A percentile compares a stretch with the other conserved stretches of the same genome.
These are phyloP conservation scores for Collichthys lucidus DNA, from an alignment of 2,113 vertebrate genomes.

Conservation along the genomic window DNA sequence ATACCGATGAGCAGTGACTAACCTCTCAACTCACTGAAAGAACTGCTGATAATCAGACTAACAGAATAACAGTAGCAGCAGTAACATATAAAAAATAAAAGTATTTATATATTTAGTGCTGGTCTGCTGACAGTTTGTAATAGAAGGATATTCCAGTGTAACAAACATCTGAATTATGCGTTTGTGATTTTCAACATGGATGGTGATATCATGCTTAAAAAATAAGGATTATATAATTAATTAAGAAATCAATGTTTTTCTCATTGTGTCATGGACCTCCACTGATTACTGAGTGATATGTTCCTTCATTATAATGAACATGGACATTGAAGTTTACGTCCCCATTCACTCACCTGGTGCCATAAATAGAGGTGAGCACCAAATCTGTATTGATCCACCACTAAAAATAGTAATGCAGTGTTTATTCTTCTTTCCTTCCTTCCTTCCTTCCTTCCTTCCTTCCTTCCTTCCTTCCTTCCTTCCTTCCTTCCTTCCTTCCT, in stretches of 20 bases:
- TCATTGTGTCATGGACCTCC: too few species aligned
- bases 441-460: too few species aligned
- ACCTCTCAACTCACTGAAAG: background rate
- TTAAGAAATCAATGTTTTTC: too few species aligned
- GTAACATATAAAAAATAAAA: background rate
- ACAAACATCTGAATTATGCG: too few species aligned
- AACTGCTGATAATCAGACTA: background rate
- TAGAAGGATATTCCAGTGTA: too few species aligned
- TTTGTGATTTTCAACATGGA: too few species aligned
- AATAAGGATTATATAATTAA: too few species aligned
- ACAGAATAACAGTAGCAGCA: background rate
- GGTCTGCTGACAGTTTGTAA: too few species aligned
- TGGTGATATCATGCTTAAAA: too few species aligned
- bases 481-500: too few species aligned
- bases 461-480: background rate
- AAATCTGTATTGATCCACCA: background rate
- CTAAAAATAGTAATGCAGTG: background rate
- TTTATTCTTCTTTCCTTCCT: background rate
- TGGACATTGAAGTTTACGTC: background rate
- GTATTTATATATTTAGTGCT: too few species aligned
- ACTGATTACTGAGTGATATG: background rate
- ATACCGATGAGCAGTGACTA: background rate
- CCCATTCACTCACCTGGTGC: background rate
- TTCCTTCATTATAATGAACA: background rate
- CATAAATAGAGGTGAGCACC: background rate